Conservation (phyloP, 2,797 vertebrate species). For the Cossypha dichroa region DNA sequence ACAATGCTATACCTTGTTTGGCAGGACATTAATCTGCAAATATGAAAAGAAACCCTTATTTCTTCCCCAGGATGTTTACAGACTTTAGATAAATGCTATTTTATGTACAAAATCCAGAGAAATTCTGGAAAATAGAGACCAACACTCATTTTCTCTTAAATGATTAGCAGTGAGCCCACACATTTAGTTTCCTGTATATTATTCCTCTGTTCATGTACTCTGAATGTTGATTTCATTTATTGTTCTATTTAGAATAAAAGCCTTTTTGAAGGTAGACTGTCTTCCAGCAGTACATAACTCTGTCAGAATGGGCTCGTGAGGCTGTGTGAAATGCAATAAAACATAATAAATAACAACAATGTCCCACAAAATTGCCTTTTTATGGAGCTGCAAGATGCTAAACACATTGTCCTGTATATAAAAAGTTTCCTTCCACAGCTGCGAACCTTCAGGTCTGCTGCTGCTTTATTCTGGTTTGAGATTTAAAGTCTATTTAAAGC, state of each 20-base stretch:
- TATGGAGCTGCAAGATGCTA: not conserved
- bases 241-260: not conserved
- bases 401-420: not conserved
- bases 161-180: not conserved
- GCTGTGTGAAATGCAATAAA: conserved; percentile 12
- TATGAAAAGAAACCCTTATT: not conserved
- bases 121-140: not conserved
- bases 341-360: not conserved
- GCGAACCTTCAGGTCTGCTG: not conserved
- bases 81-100: not conserved
- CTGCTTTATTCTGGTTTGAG: not conserved
- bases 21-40: not conserved
- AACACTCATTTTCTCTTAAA: not conserved
- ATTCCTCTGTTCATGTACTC: not conserved
- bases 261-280: not conserved
- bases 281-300: not conserved
- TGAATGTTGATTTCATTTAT: conserved; percentile 4
- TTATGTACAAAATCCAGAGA: not conserved
- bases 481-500: not conserved
- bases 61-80: not conserved
- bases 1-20: not conserved
- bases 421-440: not conserved
- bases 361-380: not conserved
- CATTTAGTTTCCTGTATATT: not conserved
- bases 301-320: not conserved